A percentile compares a stretch with the other conserved stretches of the same genome.
Evolutionary conservation across 2,888 invertebrate species (phyloP).

Genomic region (Tribolium freemani): DNA sequence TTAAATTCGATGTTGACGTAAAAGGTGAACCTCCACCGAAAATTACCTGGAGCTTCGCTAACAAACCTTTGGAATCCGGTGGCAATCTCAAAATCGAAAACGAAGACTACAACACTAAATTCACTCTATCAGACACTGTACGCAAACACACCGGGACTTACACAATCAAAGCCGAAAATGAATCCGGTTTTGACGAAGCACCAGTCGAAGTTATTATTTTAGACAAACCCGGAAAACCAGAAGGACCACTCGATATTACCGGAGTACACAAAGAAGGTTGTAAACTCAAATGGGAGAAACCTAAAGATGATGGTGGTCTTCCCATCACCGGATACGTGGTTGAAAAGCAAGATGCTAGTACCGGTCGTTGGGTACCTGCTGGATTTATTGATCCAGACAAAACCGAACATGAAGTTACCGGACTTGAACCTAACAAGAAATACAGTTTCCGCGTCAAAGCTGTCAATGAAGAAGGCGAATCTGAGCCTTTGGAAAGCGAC

Average conservation of each 20-base stretch:
- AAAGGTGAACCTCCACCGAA: conserved; percentile 97
- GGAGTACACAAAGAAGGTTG: conserved; percentile 96
- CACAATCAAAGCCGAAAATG: conserved; percentile 92
- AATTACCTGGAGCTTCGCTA: conserved; percentile 83
- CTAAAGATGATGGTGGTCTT: conserved; percentile 95
- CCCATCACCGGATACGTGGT: conserved; percentile 92
- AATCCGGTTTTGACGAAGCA: conserved; percentile 93
- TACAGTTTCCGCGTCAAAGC: conserved; percentile 99
- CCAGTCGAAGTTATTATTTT: conserved; percentile 90
- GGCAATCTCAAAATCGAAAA: conserved; percentile 84
- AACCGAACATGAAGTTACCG: conserved; percentile 86
- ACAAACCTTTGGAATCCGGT: conserved; percentile 77
- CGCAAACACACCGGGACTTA: conserved; percentile 93
- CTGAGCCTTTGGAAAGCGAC: conserved; percentile 94
- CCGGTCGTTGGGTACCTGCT: conserved; percentile 91
- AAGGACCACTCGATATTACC: conserved; percentile 91
- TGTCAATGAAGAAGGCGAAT: conserved; percentile 96
- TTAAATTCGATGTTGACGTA: conserved; percentile 94
- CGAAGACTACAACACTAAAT: conserved; percentile 92
- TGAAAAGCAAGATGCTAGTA: conserved; percentile 93
- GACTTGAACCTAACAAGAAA: conserved; percentile 93
- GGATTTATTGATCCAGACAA: conserved; percentile 86
- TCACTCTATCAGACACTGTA: conserved; percentile 84
- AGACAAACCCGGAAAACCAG: conserved; percentile 90
- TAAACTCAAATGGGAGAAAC: conserved; percentile 93